Conservation (phyloP, 2,888 invertebrate genomes). For the Pachycephus smyrnensis region DNA sequence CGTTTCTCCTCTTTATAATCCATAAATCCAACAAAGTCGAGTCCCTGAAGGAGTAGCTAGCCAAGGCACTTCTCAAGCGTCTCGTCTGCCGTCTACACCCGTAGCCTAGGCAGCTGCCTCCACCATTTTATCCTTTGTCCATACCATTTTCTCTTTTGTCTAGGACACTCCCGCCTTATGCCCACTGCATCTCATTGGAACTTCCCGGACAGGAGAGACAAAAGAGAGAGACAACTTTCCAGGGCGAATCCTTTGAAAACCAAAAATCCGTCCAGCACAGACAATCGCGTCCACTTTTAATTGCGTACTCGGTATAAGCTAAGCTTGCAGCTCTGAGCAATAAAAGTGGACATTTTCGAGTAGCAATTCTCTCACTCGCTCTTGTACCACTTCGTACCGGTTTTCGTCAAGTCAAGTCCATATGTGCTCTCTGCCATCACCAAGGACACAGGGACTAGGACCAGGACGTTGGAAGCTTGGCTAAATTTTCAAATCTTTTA, state of each 20-base stretch:
- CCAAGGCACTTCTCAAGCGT: constrained; percentile 37
- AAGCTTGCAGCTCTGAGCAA: neutral
- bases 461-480: neutral
- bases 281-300: neutral
- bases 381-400: neutral
- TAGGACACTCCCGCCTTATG: constrained; percentile 23
- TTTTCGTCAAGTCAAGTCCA: neutral
- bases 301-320: neutral
- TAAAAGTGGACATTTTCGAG: neutral
- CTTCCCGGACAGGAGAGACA: neutral
- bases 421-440: neutral
- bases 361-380: neutral
- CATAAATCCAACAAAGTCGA: constrained; percentile 62
- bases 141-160: constrained; percentile 55
- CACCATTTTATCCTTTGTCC: constrained; percentile 45
- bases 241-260: neutral
- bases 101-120: constrained; percentile 16
- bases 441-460: neutral
- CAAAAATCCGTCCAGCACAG: neutral
- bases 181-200: neutral
- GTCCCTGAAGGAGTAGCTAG: constrained; percentile 38
- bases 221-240: neutral
- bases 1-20: constrained; percentile 56
- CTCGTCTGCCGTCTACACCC: constrained; percentile 31
- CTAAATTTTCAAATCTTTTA: neutral